Base-by-base conservation (phyloP, 2,888 invertebrate species). In the Argyresthia goedartella region DNA sequence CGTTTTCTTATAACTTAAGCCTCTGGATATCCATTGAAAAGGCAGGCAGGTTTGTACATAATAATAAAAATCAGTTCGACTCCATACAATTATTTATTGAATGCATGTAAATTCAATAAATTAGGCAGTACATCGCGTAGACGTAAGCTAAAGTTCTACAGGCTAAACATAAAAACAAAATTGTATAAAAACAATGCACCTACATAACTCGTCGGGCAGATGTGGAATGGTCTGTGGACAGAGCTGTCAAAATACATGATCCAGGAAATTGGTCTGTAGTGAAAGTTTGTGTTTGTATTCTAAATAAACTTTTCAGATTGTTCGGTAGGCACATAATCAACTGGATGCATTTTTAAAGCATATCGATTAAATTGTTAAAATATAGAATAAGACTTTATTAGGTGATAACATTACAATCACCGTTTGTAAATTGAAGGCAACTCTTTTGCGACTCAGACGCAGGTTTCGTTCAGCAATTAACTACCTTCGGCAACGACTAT, bases 31-130 rank as follows among this genome's bases (percentile, higher is more conserved):
- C 25, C 25, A 25, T 25, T 25, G 25, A 25, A 25, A n/a, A n/a
- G n/a, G n/a, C n/a, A n/a, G n/a, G n/a, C n/a, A n/a, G n/a, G n/a
- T n/a, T n/a, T n/a, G n/a, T n/a, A 36, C 9, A 36, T 1, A 2
- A 44, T 53, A 66, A 65, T 63, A 63, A 73, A 69, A 73, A 56
- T 59, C 39, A 55, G 54, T 48, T 58, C 66, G 71, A 76, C 84
- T 84, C 81, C 80, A 73, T 25, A 25, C 67, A 71, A 62, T 63
- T 67, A 65, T 82, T 84, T 82, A 81, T 76, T 81, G 76, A 78
- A 81, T 81, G 69, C 69, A 73, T 72, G 69, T 67, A 69, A 60
- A 69, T 73, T 65, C 70, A 63, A 64, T 66, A 25, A 25, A 25
- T 25, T 57, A 69, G 66, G 76, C 76, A 76, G 65, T 72, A 71